Evolutionary conservation across 2,113 vertebrate species (phyloP), one percentile per base, ranked within the genome.

Genomic region (Cyanocitta stelleri): DNA sequence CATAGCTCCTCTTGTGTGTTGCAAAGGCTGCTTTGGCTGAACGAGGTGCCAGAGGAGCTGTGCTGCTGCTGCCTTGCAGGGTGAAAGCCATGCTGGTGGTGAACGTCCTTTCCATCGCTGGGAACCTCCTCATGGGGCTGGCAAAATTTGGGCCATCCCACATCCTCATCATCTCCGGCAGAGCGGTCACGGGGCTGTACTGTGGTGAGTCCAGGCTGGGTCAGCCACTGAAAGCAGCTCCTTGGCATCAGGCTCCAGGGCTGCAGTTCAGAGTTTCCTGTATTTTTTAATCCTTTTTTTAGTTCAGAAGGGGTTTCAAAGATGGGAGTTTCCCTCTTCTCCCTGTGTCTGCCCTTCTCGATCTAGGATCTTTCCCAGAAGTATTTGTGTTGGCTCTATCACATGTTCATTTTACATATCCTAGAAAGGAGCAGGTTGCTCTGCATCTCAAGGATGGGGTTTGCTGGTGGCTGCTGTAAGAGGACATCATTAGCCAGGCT

Each of bases 111-210:
- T 98, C 99, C 16, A n/a, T 99, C 18, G 66, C 35, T 16, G 99
- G 98, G 85, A 98, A 99, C 67, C 97, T 99, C n/a, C 96, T 99
- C 58, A 99, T 99, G 99, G 98, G 98, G 8, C 95, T 99, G 86
- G 98, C 98, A 1, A 98, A 97, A 92, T 62, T 98, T 35, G 99
- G 99, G 88, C 98, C 97, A 6, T 98, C 99, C 71, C 98, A 99
- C 86, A 92, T 99, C 69, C 98, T 99, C 97, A 98, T 99, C 93
- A 99, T 99, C 56, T 81, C 98, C 1, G 99, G 99, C 64, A 98
- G 99, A 32, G 97, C 98, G 0, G 66, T 99, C 30, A 99, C 99
- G 30, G 99, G 99, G 77, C 98, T 99, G 59, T 99, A 99, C 91
- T 99, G 99, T 4, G 99, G 99, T 99, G 94, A 98, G 98, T 96